phyloP scores from a whole-genome alignment of 2,797 vertebrate species.

The Sebastes matsubarae region DNA sequence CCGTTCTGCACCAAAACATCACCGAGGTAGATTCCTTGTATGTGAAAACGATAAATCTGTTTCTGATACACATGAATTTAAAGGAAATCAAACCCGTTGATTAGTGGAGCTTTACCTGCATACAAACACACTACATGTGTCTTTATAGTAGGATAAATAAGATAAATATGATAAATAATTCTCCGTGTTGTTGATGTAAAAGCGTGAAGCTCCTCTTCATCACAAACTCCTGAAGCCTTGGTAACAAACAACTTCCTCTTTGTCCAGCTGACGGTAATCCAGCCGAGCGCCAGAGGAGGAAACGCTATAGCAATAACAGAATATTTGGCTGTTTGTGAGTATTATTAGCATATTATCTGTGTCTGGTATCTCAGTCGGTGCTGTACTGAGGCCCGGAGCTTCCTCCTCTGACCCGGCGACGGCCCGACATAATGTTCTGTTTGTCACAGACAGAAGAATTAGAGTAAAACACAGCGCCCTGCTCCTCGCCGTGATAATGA shows the following conservation, averaged over 20 bases:
- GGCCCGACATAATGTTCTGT: slow-evolving; percentile 19
- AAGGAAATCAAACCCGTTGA: too few relatives aligned
- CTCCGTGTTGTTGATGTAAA: too few relatives aligned
- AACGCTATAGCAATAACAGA: neutral
- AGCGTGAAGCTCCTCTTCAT: neutral
- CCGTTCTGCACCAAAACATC: too few relatives aligned
- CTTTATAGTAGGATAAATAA: too few relatives aligned
- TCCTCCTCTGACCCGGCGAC: slow-evolving; percentile 11
- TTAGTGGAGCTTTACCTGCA: too few relatives aligned
- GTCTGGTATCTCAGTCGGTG: slow-evolving; percentile 15
- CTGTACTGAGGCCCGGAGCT: neutral
- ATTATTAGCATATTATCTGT: slow-evolving; percentile 32
- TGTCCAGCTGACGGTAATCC: slow-evolving; percentile 19
- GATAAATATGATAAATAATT: too few relatives aligned
- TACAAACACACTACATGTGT: too few relatives aligned
- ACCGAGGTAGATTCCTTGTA: too few relatives aligned
- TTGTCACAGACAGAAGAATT: slow-evolving; percentile 39
- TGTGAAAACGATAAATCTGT: too few relatives aligned
- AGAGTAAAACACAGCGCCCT: slow-evolving; percentile 23
- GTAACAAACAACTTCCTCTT: neutral
- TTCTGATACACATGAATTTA: too few relatives aligned
- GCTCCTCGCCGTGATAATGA: slow-evolving; percentile 24
- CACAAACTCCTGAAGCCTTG: neutral
- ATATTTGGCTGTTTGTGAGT: neutral
- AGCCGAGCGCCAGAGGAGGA: neutral